These are phyloP conservation scores for Coendou prehensilis DNA, from an alignment of 2,797 vertebrate species.

Conservation along the genomic window DNA sequence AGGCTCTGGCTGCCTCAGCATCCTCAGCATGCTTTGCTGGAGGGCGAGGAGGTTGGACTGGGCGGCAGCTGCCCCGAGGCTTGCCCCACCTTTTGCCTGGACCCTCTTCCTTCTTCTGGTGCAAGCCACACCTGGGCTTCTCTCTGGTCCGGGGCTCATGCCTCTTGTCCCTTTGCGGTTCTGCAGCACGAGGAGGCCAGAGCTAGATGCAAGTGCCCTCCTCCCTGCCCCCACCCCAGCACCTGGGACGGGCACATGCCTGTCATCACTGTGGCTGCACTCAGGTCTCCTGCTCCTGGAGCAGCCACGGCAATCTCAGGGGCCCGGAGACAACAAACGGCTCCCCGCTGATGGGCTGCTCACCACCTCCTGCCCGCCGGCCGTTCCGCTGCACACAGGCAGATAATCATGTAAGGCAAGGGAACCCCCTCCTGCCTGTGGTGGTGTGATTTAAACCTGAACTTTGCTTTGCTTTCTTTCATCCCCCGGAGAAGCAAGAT, in stretches of 20 bases:
- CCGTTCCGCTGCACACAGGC: conserved; percentile 81
- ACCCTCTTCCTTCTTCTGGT: not conserved
- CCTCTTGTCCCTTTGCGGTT: not conserved
- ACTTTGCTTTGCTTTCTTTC: conserved; percentile 91
- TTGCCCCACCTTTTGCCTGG: not conserved
- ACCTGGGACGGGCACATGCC: not conserved
- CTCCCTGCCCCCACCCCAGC: not conserved
- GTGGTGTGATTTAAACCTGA: conserved; percentile 90
- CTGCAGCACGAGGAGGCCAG: not conserved
- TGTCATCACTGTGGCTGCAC: not conserved
- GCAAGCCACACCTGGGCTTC: not conserved
- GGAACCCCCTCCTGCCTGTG: conserved; percentile 87
- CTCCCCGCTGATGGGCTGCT: conserved; percentile 88
- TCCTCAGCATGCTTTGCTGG: not conserved
- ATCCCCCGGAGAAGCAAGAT: conserved; percentile 89
- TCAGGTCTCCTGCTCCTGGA: conserved; percentile 84
- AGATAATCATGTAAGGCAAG: conserved; percentile 89
- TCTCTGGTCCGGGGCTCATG: not conserved
- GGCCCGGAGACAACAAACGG: conserved; percentile 88
- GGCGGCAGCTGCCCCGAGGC: not conserved
- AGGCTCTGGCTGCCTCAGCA: not conserved
- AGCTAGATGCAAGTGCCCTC: not conserved
- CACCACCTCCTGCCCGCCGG: conserved; percentile 86
- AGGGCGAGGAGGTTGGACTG: not conserved
- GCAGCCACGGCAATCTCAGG: conserved; percentile 86